Evolutionary conservation across 92 coral and sea anemone genomes (phyloP).

Genomic region (Umimayanthus kanabou): DNA sequence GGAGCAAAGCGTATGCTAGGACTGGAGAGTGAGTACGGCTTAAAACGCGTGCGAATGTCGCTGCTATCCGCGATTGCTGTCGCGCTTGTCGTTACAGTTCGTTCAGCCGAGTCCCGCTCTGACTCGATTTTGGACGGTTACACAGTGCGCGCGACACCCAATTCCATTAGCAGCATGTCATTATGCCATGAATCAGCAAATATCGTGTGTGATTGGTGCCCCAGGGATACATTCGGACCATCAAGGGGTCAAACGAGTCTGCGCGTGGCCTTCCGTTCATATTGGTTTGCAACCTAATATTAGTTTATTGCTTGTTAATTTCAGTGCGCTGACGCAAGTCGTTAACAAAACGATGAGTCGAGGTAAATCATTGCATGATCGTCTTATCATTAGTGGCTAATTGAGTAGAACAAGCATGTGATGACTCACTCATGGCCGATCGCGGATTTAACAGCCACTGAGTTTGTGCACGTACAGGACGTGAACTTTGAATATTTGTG

Average conservation of each 20-base stretch:
- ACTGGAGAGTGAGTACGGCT: not conserved
- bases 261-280: not conserved
- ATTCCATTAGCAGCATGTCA: not conserved
- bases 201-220: not conserved
- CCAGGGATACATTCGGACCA: not conserved
- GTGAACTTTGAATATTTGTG: no score
- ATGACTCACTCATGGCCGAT: not conserved
- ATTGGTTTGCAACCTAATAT: not conserved
- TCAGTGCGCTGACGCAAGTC: not conserved
- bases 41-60: not conserved
- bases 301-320: no score
- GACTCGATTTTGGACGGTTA: not conserved
- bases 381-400: not conserved
- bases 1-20: not conserved
- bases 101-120: not conserved
- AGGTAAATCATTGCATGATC: not conserved
- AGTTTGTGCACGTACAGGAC: no score
- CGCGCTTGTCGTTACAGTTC: not conserved
- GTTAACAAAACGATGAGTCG: not conserved
- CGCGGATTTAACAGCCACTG: not conserved
- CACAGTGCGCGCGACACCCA: not conserved
- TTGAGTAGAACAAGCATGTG: not conserved
- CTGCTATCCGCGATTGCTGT: not conserved
- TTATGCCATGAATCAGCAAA: not conserved
- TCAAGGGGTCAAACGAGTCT: not conserved